Evolutionary conservation across 1,140 invertebrate genomes (phyloP).

Genomic region (Hesperophylax magnus): DNA sequence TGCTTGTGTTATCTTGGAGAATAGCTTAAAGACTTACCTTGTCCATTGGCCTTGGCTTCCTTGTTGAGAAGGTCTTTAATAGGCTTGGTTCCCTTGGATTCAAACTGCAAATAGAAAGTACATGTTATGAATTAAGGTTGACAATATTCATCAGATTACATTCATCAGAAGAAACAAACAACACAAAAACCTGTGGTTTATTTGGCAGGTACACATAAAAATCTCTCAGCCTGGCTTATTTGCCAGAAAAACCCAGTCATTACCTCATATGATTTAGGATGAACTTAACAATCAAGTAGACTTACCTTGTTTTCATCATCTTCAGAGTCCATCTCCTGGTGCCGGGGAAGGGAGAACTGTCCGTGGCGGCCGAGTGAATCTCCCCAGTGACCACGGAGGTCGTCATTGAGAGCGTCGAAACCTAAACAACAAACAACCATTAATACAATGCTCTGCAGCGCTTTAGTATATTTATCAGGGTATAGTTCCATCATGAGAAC

Average conservation of each 20-base stretch:
- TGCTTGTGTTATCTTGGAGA: not conserved
- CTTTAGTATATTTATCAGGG: no score
- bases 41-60: slow-evolving; percentile 53
- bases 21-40: slow-evolving; percentile 14
- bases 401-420: slow-evolving; percentile 68
- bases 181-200: no score
- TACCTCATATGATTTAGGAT: no score
- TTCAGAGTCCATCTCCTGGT: slow-evolving; percentile 58
- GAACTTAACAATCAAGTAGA: no score
- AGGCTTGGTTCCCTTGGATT: slow-evolving; percentile 43
- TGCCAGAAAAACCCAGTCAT: no score
- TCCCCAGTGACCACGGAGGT: slow-evolving; percentile 68
- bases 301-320: slow-evolving; percentile 58
- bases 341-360: slow-evolving; percentile 59
- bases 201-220: no score
- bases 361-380: slow-evolving; percentile 65
- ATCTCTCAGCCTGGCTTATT: no score
- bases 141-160: not conserved
- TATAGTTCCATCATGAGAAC: no score
- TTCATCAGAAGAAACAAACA: not conserved
- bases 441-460: no score
- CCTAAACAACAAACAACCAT: slow-evolving; percentile 57
- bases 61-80: slow-evolving; percentile 52
- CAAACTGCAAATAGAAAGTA: not conserved
- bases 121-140: not conserved